These are phyloP conservation scores for Diplazon laetatorius DNA, from an alignment of 2,888 invertebrate species.

Conservation along the genomic window DNA sequence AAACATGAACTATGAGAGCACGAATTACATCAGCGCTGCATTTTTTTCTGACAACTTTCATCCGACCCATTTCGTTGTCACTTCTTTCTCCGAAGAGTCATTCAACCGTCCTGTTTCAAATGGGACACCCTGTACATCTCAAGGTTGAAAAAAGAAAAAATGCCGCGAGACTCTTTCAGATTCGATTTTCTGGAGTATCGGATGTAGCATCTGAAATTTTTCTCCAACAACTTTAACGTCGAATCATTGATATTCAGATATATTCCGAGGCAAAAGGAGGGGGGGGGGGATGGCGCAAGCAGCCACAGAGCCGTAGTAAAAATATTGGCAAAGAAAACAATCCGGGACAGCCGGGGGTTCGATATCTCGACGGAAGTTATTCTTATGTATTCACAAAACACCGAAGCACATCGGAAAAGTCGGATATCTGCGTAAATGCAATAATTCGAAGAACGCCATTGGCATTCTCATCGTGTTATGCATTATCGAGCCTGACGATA, in stretches of 20 bases:
- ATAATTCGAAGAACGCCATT: slow-evolving; percentile 70
- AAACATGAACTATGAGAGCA: no score
- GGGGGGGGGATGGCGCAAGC: no score
- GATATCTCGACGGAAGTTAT: slow-evolving; percentile 71
- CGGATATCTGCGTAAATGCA: slow-evolving; percentile 76
- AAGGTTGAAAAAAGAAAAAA: not conserved
- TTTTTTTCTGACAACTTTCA: no score
- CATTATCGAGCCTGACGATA: slow-evolving; percentile 22
- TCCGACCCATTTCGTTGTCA: no score
- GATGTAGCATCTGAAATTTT: slow-evolving; percentile 49
- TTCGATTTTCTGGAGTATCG: slow-evolving; percentile 7
- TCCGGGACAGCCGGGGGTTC: slow-evolving; percentile 56
- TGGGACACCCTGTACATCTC: no score
- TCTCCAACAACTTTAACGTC: slow-evolving; percentile 45
- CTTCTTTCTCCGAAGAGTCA: no score
- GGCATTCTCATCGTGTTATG: slow-evolving; percentile 35
- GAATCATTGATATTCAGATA: slow-evolving; percentile 76
- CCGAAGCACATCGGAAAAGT: slow-evolving; percentile 24
- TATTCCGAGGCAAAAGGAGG: slow-evolving; percentile 73
- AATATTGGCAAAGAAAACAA: slow-evolving; percentile 81
- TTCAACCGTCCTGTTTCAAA: no score
- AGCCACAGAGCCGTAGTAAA: slow-evolving; percentile 74
- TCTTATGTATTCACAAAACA: slow-evolving; percentile 73
- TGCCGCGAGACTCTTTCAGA: not conserved
- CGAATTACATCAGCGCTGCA: no score